phyloP scores from a whole-genome alignment of 1,140 invertebrate genomes.

The Tetramorium parvispinum region DNA sequence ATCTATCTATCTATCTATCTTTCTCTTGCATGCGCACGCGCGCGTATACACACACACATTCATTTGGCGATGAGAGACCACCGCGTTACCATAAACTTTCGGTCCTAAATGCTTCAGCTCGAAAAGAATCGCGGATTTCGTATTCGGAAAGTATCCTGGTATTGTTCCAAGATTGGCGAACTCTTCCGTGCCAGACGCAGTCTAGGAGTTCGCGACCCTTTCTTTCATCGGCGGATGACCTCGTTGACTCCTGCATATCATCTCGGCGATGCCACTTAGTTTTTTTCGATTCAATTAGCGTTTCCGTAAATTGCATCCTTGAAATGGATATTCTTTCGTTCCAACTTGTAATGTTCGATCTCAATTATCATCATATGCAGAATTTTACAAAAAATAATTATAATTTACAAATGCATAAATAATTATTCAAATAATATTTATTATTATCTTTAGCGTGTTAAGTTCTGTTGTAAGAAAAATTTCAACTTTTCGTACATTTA shows the following conservation, averaged over 20 bases:
- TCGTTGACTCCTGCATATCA: slow-evolving; percentile 62
- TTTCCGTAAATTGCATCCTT: background rate
- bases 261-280: slow-evolving; percentile 1
- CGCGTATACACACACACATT: background rate
- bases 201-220: slow-evolving; percentile 73
- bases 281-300: slow-evolving; percentile 31
- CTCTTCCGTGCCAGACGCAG: slow-evolving; percentile 66
- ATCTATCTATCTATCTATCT: no score
- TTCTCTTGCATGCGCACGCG: background rate
- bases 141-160: slow-evolving; percentile 65
- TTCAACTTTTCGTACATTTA: background rate
- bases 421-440: background rate
- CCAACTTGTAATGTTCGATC: background rate
- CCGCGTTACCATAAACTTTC: slow-evolving; percentile 47
- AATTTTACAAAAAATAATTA: background rate
- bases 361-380: background rate
- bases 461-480: background rate
- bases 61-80: slow-evolving; percentile 3
- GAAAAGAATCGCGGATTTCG: slow-evolving; percentile 38
- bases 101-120: slow-evolving; percentile 39
- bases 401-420: background rate
- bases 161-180: slow-evolving; percentile 68
- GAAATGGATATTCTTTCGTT: background rate
- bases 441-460: background rate
- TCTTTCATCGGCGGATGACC: slow-evolving; percentile 59